Evolutionary conservation across 2,888 invertebrate genomes (phyloP).

Genomic region (Nebria brevicollis): DNA sequence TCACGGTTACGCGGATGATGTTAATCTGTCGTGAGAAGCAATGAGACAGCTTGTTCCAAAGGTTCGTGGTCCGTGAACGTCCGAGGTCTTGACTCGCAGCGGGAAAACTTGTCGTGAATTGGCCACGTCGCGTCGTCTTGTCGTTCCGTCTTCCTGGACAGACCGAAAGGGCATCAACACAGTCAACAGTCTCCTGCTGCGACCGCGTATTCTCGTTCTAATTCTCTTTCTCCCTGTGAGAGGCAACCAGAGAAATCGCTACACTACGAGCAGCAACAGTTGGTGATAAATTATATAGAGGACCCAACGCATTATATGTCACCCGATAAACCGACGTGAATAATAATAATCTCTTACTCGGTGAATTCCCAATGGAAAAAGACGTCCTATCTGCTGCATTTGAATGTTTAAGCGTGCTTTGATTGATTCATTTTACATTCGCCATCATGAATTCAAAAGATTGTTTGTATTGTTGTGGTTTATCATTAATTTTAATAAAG

Average conservation of each 20-base stretch:
- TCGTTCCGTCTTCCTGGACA: slow-evolving; percentile 17
- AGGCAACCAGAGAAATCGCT: slow-evolving; percentile 16
- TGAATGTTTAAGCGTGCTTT: neutral
- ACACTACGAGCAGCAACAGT: slow-evolving; percentile 34
- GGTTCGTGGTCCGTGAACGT: slow-evolving; percentile 15
- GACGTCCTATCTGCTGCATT: neutral
- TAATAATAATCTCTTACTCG: neutral
- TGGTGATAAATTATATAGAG: slow-evolving; percentile 37
- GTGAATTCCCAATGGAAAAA: neutral
- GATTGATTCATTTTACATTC: neutral
- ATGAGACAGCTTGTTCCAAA: neutral
- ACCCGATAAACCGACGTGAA: slow-evolving; percentile 5
- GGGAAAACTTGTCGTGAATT: slow-evolving; percentile 22
- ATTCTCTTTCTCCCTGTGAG: slow-evolving; percentile 5
- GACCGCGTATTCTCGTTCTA: neutral
- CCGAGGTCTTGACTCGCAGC: slow-evolving; percentile 8
- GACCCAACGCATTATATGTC: slow-evolving; percentile 16
- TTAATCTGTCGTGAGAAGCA: slow-evolving; percentile 15
- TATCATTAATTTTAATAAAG: neutral
- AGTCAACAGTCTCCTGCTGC: slow-evolving; percentile 2
- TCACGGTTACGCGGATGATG: slow-evolving; percentile 8
- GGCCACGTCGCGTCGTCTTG: slow-evolving; percentile 4
- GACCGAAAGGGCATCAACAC: neutral
- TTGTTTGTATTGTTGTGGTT: neutral
- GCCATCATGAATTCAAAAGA: neutral